Evolutionary conservation across 2,797 vertebrate genomes (phyloP).

Genomic region (Malurus splendens): DNA sequence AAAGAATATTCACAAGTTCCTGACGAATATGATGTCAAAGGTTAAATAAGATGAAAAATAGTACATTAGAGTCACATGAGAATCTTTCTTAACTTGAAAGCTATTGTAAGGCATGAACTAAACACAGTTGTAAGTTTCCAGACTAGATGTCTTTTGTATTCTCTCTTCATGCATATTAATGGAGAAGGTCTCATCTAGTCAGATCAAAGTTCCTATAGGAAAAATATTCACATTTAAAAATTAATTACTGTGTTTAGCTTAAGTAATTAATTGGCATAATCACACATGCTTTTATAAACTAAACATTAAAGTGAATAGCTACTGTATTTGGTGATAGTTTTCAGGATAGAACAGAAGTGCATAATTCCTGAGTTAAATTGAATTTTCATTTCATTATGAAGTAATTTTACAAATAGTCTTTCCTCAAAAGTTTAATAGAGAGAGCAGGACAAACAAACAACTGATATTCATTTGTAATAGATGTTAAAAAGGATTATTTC

Average conservation of each 20-base stretch:
- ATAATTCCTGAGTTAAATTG: conserved; percentile 29
- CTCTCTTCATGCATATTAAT: conserved; percentile 52
- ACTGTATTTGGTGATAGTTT: conserved; percentile 20
- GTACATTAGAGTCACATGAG: conserved; percentile 43
- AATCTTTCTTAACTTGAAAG: conserved; percentile 62
- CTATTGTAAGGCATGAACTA: conserved; percentile 20
- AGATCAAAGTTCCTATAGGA: conserved; percentile 35
- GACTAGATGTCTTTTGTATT: conserved; percentile 23
- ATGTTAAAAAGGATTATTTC: conserved; percentile 25
- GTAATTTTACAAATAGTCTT: background rate
- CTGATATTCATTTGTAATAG: background rate
- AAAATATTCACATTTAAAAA: conserved; percentile 41
- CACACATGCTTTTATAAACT: conserved; percentile 8
- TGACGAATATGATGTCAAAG: conserved; percentile 62
- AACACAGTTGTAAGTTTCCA: conserved; percentile 46
- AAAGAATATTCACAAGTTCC: conserved; percentile 54
- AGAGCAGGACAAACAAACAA: conserved; percentile 26
- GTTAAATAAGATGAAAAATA: conserved; percentile 59
- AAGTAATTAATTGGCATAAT: conserved; percentile 54
- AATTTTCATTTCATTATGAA: conserved; percentile 10
- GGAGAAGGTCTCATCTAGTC: conserved; percentile 30
- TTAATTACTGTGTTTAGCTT: conserved; percentile 52
- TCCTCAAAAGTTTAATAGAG: background rate
- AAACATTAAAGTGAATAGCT: conserved; percentile 38
- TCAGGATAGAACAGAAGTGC: conserved; percentile 2